These are phyloP conservation scores for Ahaetulla prasina DNA, from an alignment of 2,113 vertebrate species.

Conservation along the genomic window DNA sequence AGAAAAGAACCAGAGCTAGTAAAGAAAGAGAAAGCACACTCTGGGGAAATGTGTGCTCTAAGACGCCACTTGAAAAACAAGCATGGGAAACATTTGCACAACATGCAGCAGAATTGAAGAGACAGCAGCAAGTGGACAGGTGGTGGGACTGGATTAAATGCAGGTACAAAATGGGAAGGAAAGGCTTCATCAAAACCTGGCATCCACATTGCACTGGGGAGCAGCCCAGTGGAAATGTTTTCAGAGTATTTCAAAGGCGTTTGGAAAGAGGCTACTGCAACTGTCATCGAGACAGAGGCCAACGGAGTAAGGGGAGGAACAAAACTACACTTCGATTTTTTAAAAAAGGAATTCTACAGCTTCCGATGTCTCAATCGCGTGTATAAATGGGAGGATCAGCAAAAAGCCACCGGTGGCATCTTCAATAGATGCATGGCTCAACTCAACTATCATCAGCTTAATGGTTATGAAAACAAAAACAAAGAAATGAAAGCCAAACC, in stretches of 20 bases:
- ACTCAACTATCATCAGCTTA: neutral
- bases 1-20: slow-evolving; percentile 37
- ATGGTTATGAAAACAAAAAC: neutral
- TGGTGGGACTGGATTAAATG: neutral
- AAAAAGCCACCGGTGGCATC: neutral
- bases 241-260: neutral
- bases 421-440: no score
- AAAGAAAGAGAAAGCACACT: slow-evolving; percentile 61
- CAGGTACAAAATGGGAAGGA: neutral
- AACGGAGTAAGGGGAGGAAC: neutral
- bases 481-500: neutral
- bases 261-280: neutral
- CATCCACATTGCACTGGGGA: neutral
- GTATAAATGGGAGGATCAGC: neutral
- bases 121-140: neutral
- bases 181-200: neutral
- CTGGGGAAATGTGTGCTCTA: slow-evolving; percentile 50
- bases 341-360: neutral
- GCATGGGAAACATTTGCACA: slow-evolving; percentile 47
- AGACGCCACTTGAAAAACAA: slow-evolving; percentile 61
- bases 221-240: neutral
- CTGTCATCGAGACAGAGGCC: neutral
- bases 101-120: slow-evolving; percentile 26
- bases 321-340: neutral
- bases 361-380: no score